Conservation (phyloP, 2,797 vertebrate species). For the Mycteria americana region DNA sequence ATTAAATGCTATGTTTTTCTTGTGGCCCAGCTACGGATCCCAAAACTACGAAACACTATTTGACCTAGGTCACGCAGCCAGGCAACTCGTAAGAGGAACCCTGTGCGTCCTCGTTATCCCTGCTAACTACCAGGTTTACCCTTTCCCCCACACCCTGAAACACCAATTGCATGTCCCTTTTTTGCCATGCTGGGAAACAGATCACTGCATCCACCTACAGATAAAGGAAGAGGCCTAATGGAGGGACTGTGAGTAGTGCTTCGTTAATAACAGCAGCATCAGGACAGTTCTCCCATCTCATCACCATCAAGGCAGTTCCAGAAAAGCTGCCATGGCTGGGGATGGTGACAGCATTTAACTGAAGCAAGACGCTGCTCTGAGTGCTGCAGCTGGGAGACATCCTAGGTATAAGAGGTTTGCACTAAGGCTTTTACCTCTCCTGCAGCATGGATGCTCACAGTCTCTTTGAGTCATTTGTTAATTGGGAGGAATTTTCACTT, state of each 20-base stretch:
- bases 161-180: neutral
- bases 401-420: rapidly evolving
- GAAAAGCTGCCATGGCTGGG: neutral
- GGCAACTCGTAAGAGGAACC: neutral
- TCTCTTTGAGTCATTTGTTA: neutral
- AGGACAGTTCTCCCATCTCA: neutral
- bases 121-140: neutral
- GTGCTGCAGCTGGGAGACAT: neutral
- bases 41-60: neutral
- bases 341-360: neutral
- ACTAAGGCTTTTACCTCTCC: neutral
- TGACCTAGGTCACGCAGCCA: neutral
- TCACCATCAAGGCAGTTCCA: neutral
- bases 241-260: rapidly evolving
- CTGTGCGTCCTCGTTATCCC: neutral
- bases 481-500: neutral
- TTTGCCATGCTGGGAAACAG: neutral
- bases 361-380: neutral
- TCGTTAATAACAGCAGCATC: neutral
- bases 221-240: neutral
- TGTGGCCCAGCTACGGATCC: neutral
- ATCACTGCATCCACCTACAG: neutral
- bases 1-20: neutral
- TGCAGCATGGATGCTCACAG: neutral
- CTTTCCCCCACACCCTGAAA: neutral